Base-by-base conservation (phyloP, 2,113 vertebrate species). In the Erpornis zantholeuca region DNA sequence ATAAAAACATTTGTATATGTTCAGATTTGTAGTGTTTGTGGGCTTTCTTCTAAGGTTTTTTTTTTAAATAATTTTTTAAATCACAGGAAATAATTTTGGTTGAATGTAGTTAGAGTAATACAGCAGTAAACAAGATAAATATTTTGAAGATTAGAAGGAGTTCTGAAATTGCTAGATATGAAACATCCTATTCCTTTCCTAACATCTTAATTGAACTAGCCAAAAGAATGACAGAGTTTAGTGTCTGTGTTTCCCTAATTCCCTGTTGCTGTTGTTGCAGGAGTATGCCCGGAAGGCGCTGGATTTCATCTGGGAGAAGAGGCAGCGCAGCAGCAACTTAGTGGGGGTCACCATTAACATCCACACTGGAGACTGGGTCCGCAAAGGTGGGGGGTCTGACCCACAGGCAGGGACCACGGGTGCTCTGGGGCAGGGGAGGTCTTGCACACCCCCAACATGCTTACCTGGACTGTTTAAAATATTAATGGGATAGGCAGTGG, bases 311-410 rank as follows among this genome's bases (percentile, higher is more conserved):
- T 99, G 99, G 99, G 99, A 99, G 92, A 99, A 99, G 97, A 98
- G 99, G 81, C 99, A 99, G 93, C 98, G 99, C 93, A 99, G 99
- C 98, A 99, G 99, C 97, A 99, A 99, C 95, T 98, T 99, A 83
- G 99, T 99, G 85, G 99, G 99, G 7, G 99, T 99, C 42, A 99
- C 99, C 44, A 99, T 99, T 88, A 99, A 99, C 92, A 99, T 99
- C 96, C 99, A 99, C 92, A 99, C 99, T 12, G 99, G 99, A 97
- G 99, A 99, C 89, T 99, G 99, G 99, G 98, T 98, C 49, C 98
- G 98, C 54, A 98, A 98, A 98, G 98, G 98, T 98, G 94, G 11
- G 93, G 13, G 94, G 7, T 10, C 68, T 52, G 66, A 7, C 3
- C 54, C 29, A 3, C 23, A 2, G 44, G 15, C 42, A 28, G 56